Evolutionary conservation across 2,888 invertebrate species (phyloP).

Genomic region (Meganola albula): DNA sequence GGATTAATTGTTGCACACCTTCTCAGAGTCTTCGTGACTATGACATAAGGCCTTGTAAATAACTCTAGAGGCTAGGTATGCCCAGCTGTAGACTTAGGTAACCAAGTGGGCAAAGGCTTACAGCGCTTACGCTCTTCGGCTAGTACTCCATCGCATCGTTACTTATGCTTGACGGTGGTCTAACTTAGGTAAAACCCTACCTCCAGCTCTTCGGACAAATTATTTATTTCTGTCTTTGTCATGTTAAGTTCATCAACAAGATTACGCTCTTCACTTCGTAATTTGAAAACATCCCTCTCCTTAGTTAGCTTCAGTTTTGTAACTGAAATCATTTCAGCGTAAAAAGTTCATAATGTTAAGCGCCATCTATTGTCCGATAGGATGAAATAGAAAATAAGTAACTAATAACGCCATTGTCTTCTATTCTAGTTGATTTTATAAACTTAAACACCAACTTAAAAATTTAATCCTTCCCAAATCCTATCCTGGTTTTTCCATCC

Average conservation of each 20-base stretch:
- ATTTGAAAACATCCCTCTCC: conserved; percentile 35
- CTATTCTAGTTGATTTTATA: too few species aligned
- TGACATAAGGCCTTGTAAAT: background rate
- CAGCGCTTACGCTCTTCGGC: background rate
- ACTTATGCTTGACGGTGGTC: background rate
- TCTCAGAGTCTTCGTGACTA: background rate
- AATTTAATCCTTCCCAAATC: too few species aligned
- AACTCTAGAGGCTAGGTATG: background rate
- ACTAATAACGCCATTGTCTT: too few species aligned
- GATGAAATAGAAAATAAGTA: too few species aligned
- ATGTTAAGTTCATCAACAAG: conserved; percentile 40
- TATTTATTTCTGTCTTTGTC: conserved; percentile 40
- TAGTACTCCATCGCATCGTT: background rate
- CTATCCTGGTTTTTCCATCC: too few species aligned
- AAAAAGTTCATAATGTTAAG: too few species aligned
- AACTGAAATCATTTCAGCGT: conserved; percentile 35
- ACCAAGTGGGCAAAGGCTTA: background rate
- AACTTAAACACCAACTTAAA: too few species aligned
- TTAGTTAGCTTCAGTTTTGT: conserved; percentile 39
- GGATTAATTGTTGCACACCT: too few species aligned
- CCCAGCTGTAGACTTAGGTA: background rate
- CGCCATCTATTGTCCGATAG: too few species aligned
- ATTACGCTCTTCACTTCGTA: conserved; percentile 41
- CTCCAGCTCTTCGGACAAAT: conserved; percentile 42
- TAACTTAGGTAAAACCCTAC: conserved; percentile 25